Conservation (phyloP, 1,140 invertebrate species). For the Eumeta japonica region DNA sequence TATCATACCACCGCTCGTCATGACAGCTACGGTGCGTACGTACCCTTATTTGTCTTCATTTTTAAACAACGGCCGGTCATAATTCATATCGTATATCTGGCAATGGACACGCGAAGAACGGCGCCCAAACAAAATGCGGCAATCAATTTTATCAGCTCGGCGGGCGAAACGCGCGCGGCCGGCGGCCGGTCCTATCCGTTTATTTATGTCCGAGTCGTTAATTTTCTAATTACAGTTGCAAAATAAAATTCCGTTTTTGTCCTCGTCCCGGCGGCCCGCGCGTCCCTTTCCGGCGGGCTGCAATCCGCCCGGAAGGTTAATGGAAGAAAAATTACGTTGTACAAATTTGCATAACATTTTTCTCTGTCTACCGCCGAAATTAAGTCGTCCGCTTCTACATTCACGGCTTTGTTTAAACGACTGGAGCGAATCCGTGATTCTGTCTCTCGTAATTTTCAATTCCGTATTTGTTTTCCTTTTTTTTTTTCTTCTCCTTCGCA, state of each 20-base stretch:
- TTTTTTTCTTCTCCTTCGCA: slow-evolving; percentile 1
- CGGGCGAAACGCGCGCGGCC: too few relatives aligned
- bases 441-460: slow-evolving; percentile 37
- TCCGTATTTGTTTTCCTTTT: slow-evolving; percentile 22
- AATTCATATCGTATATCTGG: too few relatives aligned
- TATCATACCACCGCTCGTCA: too few relatives aligned
- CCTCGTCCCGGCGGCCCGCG: slow-evolving; percentile 23
- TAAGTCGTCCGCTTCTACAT: slow-evolving; percentile 36
- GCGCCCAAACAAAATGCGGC: too few relatives aligned
- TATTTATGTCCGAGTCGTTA: slow-evolving; percentile 43
- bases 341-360: slow-evolving; percentile 56
- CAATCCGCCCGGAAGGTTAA: slow-evolving; percentile 39
- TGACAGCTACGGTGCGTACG: too few relatives aligned
- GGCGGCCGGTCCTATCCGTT: too few relatives aligned
- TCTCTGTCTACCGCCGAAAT: slow-evolving; percentile 43
- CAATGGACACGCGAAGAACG: too few relatives aligned
- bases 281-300: slow-evolving; percentile 16
- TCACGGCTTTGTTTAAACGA: slow-evolving; percentile 47
- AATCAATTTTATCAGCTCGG: too few relatives aligned
- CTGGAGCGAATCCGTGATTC: slow-evolving; percentile 37
- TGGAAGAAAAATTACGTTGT: slow-evolving; percentile 53
- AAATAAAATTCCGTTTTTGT: slow-evolving; percentile 47
- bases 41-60: too few relatives aligned
- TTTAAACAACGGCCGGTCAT: too few relatives aligned
- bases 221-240: slow-evolving; percentile 52